Evolutionary conservation across 2,888 invertebrate species (phyloP).

Genomic region (Cryptosula pallasiana): DNA sequence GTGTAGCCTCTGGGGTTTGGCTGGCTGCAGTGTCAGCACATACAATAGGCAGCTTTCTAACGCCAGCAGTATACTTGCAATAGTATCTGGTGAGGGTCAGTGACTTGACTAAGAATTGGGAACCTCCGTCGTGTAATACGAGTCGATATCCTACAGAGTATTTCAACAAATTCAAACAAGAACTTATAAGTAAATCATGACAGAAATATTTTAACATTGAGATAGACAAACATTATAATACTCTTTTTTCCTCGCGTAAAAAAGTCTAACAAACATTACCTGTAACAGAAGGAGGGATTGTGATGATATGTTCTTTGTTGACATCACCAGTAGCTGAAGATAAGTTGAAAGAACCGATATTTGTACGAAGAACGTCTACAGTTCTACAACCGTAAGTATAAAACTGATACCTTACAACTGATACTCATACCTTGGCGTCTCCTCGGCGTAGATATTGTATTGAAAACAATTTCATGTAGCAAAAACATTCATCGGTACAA

Average conservation of each 20-base stretch:
- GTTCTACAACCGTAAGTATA: too few relatives aligned
- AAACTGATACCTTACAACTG: too few relatives aligned
- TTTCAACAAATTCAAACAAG: too few relatives aligned
- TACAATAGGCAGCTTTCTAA: not conserved
- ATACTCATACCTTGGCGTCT: too few relatives aligned
- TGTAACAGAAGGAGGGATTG: not conserved
- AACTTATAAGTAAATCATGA: too few relatives aligned
- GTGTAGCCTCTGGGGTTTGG: not conserved
- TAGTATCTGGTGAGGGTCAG: not conserved
- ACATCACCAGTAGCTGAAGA: not conserved
- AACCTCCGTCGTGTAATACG: slow-evolving; percentile 14
- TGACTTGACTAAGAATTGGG: not conserved
- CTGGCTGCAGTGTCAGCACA: not conserved
- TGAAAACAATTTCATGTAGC: too few relatives aligned
- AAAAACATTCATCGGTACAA: too few relatives aligned
- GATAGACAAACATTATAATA: too few relatives aligned
- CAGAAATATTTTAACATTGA: too few relatives aligned
- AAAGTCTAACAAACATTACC: not conserved
- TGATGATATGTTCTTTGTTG: not conserved
- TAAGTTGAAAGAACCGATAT: not conserved
- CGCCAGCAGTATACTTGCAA: not conserved
- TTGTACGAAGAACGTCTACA: too few relatives aligned
- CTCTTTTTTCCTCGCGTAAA: too few relatives aligned
- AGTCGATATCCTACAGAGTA: not conserved
- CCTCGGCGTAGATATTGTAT: too few relatives aligned